These are phyloP conservation scores for Heterochromis multidens DNA, from an alignment of 2,113 vertebrate species.

Conservation along the genomic window DNA sequence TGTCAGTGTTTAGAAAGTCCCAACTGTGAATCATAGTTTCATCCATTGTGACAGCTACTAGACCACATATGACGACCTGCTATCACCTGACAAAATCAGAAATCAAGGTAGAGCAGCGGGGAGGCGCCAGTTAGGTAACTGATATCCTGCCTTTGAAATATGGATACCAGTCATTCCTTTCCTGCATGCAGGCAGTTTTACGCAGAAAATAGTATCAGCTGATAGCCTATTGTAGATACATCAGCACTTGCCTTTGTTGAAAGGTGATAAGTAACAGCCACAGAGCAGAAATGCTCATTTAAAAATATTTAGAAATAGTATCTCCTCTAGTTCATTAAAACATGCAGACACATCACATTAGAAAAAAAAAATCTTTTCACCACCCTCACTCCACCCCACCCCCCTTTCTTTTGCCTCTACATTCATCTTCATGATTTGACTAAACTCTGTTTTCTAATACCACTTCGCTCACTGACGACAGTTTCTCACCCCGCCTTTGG, in stretches of 20 bases:
- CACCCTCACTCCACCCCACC: neutral
- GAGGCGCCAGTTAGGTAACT: neutral
- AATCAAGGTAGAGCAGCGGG: neutral
- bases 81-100: neutral
- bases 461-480: neutral
- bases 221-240: neutral
- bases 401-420: neutral
- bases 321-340: neutral
- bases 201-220: neutral
- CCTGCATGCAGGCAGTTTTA: neutral
- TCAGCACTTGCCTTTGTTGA: neutral
- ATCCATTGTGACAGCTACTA: neutral
- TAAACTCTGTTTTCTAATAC: neutral
- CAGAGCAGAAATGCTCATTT: neutral
- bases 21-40: conserved; percentile 27
- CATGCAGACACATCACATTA: neutral
- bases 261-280: neutral
- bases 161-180: neutral
- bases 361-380: neutral
- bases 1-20: neutral
- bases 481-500: neutral
- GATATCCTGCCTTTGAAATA: neutral
- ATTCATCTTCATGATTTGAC: neutral
- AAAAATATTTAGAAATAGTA: too few relatives aligned
- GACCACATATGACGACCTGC: neutral